phyloP scores from a whole-genome alignment of 2,797 vertebrate species.

The Pangasius mekongensis region DNA sequence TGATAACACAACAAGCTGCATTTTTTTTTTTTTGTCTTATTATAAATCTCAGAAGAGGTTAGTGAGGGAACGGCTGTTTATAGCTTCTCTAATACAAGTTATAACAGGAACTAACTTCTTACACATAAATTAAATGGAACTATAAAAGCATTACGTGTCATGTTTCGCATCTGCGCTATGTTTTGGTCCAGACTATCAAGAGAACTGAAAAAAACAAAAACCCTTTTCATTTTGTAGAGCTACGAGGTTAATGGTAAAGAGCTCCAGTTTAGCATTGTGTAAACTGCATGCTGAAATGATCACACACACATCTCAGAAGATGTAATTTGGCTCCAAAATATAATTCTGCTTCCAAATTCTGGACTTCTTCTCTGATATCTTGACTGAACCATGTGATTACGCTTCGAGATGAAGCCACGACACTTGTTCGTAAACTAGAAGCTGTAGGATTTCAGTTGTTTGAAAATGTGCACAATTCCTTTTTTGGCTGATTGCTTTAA shows the following conservation, averaged over 20 bases:
- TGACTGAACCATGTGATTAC: not conserved
- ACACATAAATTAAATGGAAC: not conserved
- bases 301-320: not conserved
- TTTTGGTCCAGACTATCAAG: not conserved
- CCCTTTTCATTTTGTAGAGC: not conserved
- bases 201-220: not conserved
- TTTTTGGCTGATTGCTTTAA: not conserved
- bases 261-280: not conserved
- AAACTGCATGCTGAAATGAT: not conserved
- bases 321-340: not conserved
- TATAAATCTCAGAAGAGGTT: not conserved
- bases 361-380: not conserved
- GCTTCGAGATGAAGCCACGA: not conserved
- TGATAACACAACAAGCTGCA: not conserved
- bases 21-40: not conserved
- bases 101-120: not conserved
- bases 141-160: not conserved
- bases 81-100: not conserved
- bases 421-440: no score
- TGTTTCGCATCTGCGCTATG: not conserved
- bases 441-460: not conserved
- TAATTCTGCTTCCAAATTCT: not conserved
- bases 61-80: not conserved
- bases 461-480: not conserved
- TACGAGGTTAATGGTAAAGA: not conserved